Evolutionary conservation across 2,113 vertebrate genomes (phyloP).

Genomic region (Chionis minor): DNA sequence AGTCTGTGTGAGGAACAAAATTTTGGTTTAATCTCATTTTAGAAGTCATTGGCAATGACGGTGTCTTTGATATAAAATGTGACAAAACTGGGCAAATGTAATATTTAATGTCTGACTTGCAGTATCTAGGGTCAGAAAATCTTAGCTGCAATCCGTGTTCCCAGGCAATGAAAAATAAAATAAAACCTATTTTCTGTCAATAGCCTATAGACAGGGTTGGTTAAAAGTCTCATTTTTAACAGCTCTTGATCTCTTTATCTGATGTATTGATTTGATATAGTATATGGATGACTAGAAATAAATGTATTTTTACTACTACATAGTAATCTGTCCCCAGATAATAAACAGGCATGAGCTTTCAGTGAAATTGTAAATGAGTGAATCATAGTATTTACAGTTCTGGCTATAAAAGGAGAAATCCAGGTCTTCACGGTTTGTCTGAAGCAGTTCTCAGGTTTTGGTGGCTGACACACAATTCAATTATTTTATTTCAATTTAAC

Average conservation of each 20-base stretch:
- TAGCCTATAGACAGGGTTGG: constrained; percentile 4
- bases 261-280: background rate
- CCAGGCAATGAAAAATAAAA: background rate
- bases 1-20: constrained; percentile 27
- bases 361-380: background rate
- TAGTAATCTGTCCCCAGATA: background rate
- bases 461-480: background rate
- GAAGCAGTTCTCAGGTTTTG: background rate
- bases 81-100: constrained; percentile 23
- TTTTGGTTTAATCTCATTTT: constrained; percentile 19
- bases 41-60: constrained; percentile 46
- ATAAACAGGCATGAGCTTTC: background rate
- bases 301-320: background rate
- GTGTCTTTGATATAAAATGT: constrained; percentile 35
- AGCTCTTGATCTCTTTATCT: background rate
- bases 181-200: constrained; percentile 52
- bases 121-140: background rate
- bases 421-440: background rate
- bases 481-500: background rate
- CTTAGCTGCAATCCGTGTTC: constrained; percentile 28
- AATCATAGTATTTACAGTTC: background rate
- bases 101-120: constrained; percentile 25
- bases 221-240: constrained; percentile 34
- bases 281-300: background rate
- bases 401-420: background rate